Evolutionary conservation across 2,113 vertebrate species (phyloP), one percentile per base, ranked within the genome.

Genomic region (Larimichthys polyactis): DNA sequence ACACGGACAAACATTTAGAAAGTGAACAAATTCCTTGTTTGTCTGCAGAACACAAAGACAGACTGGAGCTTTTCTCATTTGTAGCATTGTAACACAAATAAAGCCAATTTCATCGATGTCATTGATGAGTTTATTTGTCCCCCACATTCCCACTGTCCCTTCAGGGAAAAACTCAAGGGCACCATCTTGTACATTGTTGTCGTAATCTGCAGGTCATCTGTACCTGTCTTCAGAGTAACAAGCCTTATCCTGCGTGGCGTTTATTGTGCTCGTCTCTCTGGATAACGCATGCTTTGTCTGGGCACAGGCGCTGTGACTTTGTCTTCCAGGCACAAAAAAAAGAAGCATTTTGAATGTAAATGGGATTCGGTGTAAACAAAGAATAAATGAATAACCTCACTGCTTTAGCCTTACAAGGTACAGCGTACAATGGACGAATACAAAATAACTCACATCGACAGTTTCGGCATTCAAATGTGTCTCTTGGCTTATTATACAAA

Each of bases 331-430:
- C 57, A 68, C 46, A 78, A 79, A 36, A 36, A 40, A 40, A 36
- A 36, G 6, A 71, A 73, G 43, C 69, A 69, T 78, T 80, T 36
- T 66, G 55, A 83, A 77, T 82, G 67, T 74, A 89, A 87, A 90
- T 84, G 19, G 24, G 3, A 32, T 84, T 79, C 82, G 36, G 68
- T 78, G 62, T 67, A 67, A 89, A 90, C 76, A 81, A 83, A 72
- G 63, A 71, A 82, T 75, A 83, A 74, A 85, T 85, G 60, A 75
- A 68, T 48, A 71, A 74, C 27, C 32, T n/a, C 36, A 43, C 29
- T 79, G 49, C 46, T 71, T 52, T 57, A 66, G 54, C 64, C n/a
- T 74, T 78, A 60, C 2, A 55, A 71, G 60, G 59, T 67, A 64
- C 40, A 36, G 36, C n/a, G 22, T 43, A 71, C 44, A 59, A 54